Base-by-base conservation (phyloP, 1,140 invertebrate species). In the Penaeus indicus region DNA sequence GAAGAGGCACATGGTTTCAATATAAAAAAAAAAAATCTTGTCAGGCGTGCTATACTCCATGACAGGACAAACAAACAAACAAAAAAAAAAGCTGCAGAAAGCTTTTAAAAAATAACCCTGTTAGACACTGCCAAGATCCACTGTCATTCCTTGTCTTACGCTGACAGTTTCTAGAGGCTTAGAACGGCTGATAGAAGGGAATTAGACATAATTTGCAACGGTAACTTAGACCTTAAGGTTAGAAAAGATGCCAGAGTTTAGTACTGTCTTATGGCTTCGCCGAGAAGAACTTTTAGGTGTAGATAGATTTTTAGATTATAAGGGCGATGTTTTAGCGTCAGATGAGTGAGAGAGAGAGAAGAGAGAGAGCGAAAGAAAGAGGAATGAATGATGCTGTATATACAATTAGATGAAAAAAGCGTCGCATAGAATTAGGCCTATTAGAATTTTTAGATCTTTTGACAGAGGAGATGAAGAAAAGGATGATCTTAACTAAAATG, bases 141-240 rank as follows among this genome's bases (percentile, higher is more conserved):
- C 72, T 84, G 82, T 84, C 72, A 88, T 88, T 88, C 87, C 81
- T 64, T 62, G 81, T 88, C 81, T 61, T 84, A 78, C 87, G 69
- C 87, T 78, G 64, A 84, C 81, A 88, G 87, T 88, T 88, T 88
- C 87, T 88, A 88, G 87, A 88, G 87, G 87, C 87, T 88, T 88
- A 72, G 87, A 88, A 88, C 87, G 87, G 87, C 87, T 88, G 75
- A 82, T 88, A 84, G 87, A 88, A 84, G 75, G 87, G 80, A 54
- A 64, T 77, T 88, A 83, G 81, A 77, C 42, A 47, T 63, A 82
- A 82, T 75, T 64, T 88, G 84, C 80, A 84, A 63, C 84, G 67
- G 87, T 82, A 88, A 88, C 60, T 27, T 77, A 88, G 81, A 84
- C 54, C 54, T 13, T 54, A 54, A 54, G 54, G 54, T 54, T 54